phyloP scores from a whole-genome alignment of 2,797 vertebrate species.

The Taenioides sp. region DNA sequence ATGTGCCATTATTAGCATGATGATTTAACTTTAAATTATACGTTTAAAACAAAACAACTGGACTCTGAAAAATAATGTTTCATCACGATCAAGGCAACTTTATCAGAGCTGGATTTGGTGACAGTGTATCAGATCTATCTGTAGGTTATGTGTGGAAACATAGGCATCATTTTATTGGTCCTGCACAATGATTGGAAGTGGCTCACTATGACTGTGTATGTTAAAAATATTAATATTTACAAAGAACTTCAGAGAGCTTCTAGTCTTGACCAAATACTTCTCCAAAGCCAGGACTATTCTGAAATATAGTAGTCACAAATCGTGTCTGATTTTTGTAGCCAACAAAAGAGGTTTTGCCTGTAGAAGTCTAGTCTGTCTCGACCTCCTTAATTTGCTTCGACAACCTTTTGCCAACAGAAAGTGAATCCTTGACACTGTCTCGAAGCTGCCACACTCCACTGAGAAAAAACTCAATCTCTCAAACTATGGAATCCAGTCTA shows the following conservation, averaged over 20 bases:
- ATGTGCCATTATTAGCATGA: not conserved
- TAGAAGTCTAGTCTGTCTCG: conserved; percentile 5
- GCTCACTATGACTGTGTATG: not conserved
- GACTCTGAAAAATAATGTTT: not conserved
- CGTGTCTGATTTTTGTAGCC: not conserved
- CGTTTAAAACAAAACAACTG: not conserved
- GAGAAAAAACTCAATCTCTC: conserved; percentile 7
- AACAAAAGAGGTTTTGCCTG: conserved; percentile 4
- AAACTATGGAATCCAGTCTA: conserved; percentile 6
- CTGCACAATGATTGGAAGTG: not conserved
- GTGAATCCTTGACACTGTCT: conserved; percentile 6
- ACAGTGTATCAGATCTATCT: not conserved
- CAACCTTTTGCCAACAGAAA: conserved; percentile 12
- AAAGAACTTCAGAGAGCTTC: not conserved
- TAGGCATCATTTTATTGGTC: not conserved
- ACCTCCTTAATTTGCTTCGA: conserved; percentile 7
- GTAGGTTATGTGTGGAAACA: not conserved
- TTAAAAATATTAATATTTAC: not conserved
- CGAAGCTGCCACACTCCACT: conserved; percentile 1
- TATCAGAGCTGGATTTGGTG: not conserved
- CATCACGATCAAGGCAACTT: not conserved
- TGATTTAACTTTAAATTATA: not conserved
- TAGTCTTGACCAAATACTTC: not conserved
- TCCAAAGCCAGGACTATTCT: not conserved
- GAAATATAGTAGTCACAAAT: not conserved